phyloP scores from a whole-genome alignment of 2,888 invertebrate species.

The Eumacrocentrus americanus region DNA sequence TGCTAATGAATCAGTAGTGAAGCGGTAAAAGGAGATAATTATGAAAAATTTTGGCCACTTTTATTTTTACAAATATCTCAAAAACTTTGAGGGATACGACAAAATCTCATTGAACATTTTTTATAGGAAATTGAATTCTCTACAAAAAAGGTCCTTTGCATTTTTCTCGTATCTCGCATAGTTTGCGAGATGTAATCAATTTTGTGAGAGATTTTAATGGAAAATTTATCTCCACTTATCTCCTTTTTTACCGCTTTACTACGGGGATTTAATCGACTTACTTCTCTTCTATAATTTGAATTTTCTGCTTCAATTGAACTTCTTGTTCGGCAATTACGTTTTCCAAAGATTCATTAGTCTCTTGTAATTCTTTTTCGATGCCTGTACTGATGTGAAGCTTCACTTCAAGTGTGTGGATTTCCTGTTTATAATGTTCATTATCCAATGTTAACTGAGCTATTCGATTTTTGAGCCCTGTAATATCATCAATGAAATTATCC shows the following conservation, averaged over 20 bases:
- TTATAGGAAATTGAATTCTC: background rate
- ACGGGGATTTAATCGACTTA: conserved; percentile 13
- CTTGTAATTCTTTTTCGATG: conserved; percentile 41
- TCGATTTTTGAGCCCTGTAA: conserved; percentile 21
- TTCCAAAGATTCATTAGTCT: conserved; percentile 39
- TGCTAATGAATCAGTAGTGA: too few relatives aligned
- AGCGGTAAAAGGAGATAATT: too few relatives aligned
- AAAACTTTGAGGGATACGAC: background rate
- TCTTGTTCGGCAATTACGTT: conserved; percentile 22
- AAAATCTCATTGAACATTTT: background rate
- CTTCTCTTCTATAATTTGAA: conserved; percentile 36
- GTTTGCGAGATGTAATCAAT: background rate
- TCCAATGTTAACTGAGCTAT: conserved; percentile 30
- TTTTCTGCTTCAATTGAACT: conserved; percentile 23
- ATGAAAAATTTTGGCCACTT: too few relatives aligned
- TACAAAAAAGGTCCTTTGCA: background rate
- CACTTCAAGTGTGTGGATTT: conserved; percentile 39
- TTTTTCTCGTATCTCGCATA: background rate
- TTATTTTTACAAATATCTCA: background rate
- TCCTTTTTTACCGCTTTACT: background rate
- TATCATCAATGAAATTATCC: conserved; percentile 22
- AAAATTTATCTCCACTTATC: background rate
- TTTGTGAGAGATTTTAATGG: too few relatives aligned
- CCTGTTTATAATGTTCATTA: conserved; percentile 43
- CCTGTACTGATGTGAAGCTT: conserved; percentile 37